Conservation (phyloP, 2,113 vertebrate species). For the Phaethon lepturus region DNA sequence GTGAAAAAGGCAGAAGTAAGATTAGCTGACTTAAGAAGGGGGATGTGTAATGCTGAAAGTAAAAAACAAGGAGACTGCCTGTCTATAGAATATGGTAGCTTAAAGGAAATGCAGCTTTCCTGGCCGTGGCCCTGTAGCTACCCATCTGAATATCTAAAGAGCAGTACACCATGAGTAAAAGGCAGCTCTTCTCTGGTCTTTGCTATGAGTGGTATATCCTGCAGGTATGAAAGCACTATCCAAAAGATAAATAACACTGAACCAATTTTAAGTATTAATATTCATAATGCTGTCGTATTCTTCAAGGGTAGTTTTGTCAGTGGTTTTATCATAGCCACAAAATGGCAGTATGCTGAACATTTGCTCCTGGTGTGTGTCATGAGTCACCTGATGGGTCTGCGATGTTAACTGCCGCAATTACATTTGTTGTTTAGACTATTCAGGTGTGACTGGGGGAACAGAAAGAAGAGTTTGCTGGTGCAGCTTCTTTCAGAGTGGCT, state of each 20-base stretch:
- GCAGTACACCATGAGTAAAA: neutral
- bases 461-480: neutral
- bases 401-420: neutral
- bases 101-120: slow-evolving; percentile 64
- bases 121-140: neutral
- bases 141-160: slow-evolving; percentile 29
- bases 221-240: neutral
- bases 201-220: neutral
- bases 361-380: neutral
- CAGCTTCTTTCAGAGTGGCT: neutral
- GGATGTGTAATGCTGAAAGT: neutral
- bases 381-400: neutral
- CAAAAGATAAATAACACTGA: neutral
- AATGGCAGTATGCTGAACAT: neutral
- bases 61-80: slow-evolving; percentile 24
- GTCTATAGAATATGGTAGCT: neutral
- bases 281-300: neutral
- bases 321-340: neutral
- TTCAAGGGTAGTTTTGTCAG: neutral
- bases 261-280: neutral
- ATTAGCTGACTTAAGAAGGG: slow-evolving; percentile 53
- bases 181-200: neutral
- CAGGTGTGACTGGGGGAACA: neutral
- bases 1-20: slow-evolving; percentile 34
- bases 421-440: neutral